phyloP scores from a whole-genome alignment of 2,113 vertebrate genomes.

The Sapayoa aenigma region DNA sequence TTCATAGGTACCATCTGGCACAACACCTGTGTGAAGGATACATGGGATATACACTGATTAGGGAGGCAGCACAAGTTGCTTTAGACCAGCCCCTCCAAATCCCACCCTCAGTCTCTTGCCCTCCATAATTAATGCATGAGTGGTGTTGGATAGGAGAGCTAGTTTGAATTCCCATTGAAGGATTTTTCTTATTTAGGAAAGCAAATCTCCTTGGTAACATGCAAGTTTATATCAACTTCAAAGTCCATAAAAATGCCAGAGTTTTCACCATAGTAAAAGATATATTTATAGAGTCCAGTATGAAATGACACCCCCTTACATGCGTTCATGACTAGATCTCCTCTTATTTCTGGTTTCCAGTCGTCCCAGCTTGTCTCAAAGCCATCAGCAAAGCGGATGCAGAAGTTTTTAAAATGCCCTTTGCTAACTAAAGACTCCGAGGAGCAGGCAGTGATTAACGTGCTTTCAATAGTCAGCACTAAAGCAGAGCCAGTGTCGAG shows the following conservation, averaged over 20 bases:
- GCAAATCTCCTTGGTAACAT: neutral
- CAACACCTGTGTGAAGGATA: slow-evolving; percentile 80
- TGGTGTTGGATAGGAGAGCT: neutral
- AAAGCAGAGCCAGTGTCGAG: slow-evolving; percentile 94
- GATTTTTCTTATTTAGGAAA: neutral
- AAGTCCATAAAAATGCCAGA: neutral
- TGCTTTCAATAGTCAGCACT: slow-evolving; percentile 98
- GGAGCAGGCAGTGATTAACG: slow-evolving; percentile 96
- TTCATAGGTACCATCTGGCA: slow-evolving; percentile 97
- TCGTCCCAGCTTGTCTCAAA: slow-evolving; percentile 99
- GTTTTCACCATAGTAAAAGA: neutral
- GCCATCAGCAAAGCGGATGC: slow-evolving; percentile 96
- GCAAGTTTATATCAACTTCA: neutral
- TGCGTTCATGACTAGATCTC: slow-evolving; percentile 95
- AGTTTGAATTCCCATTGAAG: neutral
- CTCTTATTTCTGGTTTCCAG: slow-evolving; percentile 94
- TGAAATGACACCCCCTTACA: slow-evolving; percentile 79
- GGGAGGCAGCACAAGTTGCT: neutral
- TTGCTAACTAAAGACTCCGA: slow-evolving; percentile 98
- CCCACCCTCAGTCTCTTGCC: neutral
- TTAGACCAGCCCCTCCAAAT: neutral
- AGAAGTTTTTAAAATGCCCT: slow-evolving; percentile 99
- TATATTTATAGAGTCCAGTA: neutral
- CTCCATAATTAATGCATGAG: neutral
- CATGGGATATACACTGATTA: neutral